Evolutionary conservation across 2,113 vertebrate genomes (phyloP).

Genomic region (Alaudala cheleensis): DNA sequence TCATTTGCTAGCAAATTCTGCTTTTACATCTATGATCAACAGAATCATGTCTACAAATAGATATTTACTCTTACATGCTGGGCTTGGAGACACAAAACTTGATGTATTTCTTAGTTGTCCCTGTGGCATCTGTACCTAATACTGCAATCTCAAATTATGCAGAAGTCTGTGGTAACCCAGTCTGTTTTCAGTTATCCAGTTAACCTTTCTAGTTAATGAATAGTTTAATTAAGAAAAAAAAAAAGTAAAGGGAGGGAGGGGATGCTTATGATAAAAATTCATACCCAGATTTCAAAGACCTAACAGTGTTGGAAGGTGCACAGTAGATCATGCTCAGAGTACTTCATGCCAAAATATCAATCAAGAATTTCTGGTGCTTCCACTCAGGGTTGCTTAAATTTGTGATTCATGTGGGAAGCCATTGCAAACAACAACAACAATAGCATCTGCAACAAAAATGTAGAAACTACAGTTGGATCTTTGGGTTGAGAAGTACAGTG

Average conservation of each 20-base stretch:
- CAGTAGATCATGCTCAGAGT: neutral
- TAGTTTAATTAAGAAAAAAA: neutral
- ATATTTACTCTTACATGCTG: neutral
- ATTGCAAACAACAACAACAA: neutral
- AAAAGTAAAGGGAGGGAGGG: too few species aligned
- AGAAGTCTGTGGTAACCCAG: neutral
- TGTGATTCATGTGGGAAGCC: neutral
- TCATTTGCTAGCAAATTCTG: neutral
- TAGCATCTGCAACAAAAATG: neutral
- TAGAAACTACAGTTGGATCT: neutral
- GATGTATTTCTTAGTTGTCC: neutral
- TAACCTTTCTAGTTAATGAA: neutral
- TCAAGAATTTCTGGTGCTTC: neutral
- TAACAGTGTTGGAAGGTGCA: neutral
- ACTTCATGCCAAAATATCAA: neutral
- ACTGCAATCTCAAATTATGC: neutral
- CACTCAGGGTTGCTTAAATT: neutral
- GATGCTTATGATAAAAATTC: neutral
- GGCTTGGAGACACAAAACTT: neutral
- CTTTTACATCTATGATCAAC: neutral
- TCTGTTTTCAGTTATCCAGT: neutral
- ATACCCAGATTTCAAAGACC: neutral
- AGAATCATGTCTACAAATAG: neutral
- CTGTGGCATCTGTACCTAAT: neutral
- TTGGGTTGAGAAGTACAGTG: neutral